Percentiles rank a stretch among this genome's conserved stretches.
phyloP scores from a whole-genome alignment of 2,797 vertebrate genomes.

The Phrynocephalus guinanensis region DNA sequence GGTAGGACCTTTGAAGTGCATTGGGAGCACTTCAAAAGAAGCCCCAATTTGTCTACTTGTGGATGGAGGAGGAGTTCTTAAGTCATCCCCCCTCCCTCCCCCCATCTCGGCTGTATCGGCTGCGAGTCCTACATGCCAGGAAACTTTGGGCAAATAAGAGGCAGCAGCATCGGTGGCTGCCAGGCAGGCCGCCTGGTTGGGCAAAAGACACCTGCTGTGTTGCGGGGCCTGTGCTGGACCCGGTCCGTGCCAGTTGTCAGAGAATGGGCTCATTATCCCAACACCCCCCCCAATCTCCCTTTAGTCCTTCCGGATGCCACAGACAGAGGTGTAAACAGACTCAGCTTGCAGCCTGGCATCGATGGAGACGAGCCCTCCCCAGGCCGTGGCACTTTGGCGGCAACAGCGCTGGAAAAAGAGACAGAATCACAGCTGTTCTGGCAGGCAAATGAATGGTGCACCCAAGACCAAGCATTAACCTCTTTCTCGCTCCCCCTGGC shows the following conservation, averaged over 20 bases:
- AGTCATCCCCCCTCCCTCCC: neutral
- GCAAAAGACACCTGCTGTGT: conserved; percentile 22
- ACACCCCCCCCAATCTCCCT: neutral
- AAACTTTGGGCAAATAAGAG: conserved; percentile 15
- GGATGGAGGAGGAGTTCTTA: neutral
- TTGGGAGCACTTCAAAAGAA: neutral
- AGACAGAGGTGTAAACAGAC: conserved; percentile 17
- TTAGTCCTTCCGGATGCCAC: conserved; percentile 13
- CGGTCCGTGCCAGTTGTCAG: conserved; percentile 6
- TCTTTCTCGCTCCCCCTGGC: neutral
- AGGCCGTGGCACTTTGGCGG: neutral
- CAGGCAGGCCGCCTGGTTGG: neutral
- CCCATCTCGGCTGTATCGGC: neutral
- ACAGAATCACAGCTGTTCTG: conserved; percentile 17
- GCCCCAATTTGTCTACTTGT: neutral
- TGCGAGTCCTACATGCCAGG: conserved; percentile 9
- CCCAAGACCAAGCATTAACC: neutral
- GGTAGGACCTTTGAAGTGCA: neutral
- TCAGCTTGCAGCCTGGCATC: conserved; percentile 17
- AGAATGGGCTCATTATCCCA: conserved; percentile 26
- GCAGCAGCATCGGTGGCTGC: neutral
- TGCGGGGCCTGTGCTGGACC: conserved; percentile 2
- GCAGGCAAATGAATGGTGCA: neutral
- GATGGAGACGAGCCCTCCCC: neutral
- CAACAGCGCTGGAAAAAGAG: neutral